Conservation (phyloP, 2,113 vertebrate species). For the Dolichallabes microphthalmus region DNA sequence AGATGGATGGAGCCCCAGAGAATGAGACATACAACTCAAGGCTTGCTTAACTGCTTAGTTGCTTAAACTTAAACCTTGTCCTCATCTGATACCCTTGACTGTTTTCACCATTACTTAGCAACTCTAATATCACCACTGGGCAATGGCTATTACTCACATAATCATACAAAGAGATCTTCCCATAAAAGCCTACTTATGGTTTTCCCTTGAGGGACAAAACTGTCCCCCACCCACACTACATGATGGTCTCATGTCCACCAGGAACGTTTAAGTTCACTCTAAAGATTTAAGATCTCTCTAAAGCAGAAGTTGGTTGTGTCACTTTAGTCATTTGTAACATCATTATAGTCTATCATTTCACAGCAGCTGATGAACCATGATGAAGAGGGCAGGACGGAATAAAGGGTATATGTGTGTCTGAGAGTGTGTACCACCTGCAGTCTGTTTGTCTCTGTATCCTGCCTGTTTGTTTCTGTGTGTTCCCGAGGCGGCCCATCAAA, state of each 20-base stretch:
- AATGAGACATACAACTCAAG: background rate
- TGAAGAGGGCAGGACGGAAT: background rate
- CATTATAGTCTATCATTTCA: background rate
- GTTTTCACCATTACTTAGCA: background rate
- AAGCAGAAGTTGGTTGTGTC: background rate
- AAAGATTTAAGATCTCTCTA: background rate
- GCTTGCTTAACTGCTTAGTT: too few species aligned
- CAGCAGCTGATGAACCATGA: background rate
- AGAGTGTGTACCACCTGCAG: background rate
- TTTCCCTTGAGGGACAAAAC: background rate
- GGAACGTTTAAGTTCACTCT: background rate
- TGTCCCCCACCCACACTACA: background rate
- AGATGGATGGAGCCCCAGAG: conserved; percentile 36
- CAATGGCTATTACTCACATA: background rate
- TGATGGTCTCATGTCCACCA: background rate
- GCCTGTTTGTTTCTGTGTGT: background rate
- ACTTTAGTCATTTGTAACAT: background rate
- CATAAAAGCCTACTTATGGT: background rate
- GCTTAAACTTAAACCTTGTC: background rate
- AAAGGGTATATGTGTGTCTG: background rate
- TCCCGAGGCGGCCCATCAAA: conserved; percentile 7
- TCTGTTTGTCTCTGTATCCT: background rate
- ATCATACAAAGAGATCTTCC: background rate
- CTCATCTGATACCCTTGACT: background rate
- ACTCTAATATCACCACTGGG: background rate